Evolutionary conservation across 2,113 vertebrate genomes (phyloP), one percentile per base, ranked within the genome.

Genomic region (Platichthys stellatus): DNA sequence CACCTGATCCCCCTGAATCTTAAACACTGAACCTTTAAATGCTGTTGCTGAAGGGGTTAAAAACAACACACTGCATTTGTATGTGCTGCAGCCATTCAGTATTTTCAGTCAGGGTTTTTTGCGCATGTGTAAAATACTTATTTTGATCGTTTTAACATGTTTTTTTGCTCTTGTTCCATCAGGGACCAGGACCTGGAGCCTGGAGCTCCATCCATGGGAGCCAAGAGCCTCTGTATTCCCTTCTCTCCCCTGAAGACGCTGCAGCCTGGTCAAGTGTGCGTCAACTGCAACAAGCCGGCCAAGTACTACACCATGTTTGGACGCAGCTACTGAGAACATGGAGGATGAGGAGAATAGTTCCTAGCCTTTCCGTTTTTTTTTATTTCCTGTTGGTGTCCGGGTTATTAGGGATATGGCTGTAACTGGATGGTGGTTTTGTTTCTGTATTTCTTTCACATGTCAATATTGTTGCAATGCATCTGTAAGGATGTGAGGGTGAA

Each of bases 121-220:
- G 45, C 45, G 17, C 45, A 17, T 47, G 13, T 17, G 45, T 14
- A 23, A 23, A 1, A 23, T 23, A 14, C 45, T 51, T 6, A 54
- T 54, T 54, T 54, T 1, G 12, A 12, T 20, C 21, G 10, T 53
- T 62, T 54, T 17, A 49, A 49, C 3, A 2, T 17, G 5, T 17
- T 21, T 53, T n/a, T 61, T 14, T 68, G 23, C 4, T 43, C 43
- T 78, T 51, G 18, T 67, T 1, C 53, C 45, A 64, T 59, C 9
- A 95, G 98, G 95, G 98, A 99, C 93, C 97, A 99, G 93, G 98
- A 99, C 85, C 91, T 98, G 73, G 98, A 99, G 83, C 96, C 98
- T 28, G 97, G 98, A 3, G 97, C 97, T 35, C 97, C 98, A 0
- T 98, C 98, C 59, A 99, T 99, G 98, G 98, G 98, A 78, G 98